A percentile compares a stretch with the other conserved stretches of the same genome.
Conservation (phyloP, 2,797 vertebrate genomes). For the Dromococcyx pavoninus region DNA sequence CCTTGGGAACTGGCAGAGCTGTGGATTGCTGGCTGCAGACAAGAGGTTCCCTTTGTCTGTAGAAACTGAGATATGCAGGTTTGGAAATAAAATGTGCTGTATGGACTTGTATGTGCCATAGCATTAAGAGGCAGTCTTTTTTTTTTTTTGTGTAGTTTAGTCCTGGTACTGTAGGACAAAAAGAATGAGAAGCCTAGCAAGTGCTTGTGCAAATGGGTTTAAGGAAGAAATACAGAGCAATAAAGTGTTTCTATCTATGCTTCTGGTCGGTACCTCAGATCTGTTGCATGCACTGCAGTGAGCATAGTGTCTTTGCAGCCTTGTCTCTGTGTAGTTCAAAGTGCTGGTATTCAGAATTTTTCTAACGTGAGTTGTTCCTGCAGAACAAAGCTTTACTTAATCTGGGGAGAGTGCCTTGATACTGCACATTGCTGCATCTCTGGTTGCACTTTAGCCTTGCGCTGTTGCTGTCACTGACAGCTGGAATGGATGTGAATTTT, state of each 20-base stretch:
- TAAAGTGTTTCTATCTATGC: background rate
- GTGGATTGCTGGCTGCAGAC: background rate
- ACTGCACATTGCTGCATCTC: fast-evolving
- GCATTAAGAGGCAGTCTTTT: background rate
- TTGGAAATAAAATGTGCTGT: background rate
- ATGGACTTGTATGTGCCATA: background rate
- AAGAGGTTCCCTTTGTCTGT: background rate
- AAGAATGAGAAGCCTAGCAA: background rate
- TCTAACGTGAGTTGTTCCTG: background rate
- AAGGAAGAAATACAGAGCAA: background rate
- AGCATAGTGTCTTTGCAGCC: background rate
- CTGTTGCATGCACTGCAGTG: fast-evolving
- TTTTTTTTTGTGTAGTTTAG: background rate
- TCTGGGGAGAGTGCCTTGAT: background rate
- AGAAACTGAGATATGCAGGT: background rate
- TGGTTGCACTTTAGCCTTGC: background rate
- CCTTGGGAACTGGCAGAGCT: background rate
- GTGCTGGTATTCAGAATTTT: background rate
- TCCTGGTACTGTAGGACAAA: background rate
- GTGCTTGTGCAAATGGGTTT: background rate
- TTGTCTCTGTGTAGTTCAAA: background rate
- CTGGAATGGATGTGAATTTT: background rate
- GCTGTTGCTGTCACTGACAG: background rate
- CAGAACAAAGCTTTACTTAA: background rate
- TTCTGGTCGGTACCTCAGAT: background rate